A percentile compares a stretch with the other conserved stretches of the same genome.
Evolutionary conservation across 2,113 vertebrate genomes (phyloP).

Genomic region (Otis tarda): DNA sequence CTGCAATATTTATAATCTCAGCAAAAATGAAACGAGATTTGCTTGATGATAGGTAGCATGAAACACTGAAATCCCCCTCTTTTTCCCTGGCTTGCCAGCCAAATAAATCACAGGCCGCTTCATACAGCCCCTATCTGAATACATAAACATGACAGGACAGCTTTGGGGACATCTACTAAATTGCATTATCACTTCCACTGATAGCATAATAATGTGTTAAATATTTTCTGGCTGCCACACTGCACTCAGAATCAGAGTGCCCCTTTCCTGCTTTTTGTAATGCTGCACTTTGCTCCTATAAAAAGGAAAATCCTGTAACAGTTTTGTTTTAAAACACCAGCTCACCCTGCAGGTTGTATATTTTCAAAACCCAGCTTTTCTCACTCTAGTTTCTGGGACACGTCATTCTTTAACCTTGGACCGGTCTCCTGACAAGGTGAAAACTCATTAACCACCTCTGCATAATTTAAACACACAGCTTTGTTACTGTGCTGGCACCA

Average conservation of each 20-base stretch:
- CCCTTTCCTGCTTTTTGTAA: not conserved
- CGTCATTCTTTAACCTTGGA: constrained; percentile 2
- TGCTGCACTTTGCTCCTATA: not conserved
- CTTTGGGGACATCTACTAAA: constrained; percentile 33
- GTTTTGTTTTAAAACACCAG: constrained; percentile 8
- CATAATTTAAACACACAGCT: constrained; percentile 11
- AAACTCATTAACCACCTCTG: constrained; percentile 7
- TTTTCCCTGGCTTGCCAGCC: constrained; percentile 1
- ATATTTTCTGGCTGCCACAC: constrained; percentile 10
- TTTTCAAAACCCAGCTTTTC: constrained; percentile 40
- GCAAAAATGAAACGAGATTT: constrained; percentile 9
- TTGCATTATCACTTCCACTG: constrained; percentile 40
- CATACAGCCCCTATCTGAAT: not conserved
- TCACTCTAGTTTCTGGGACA: constrained; percentile 20
- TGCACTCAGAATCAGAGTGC: not conserved
- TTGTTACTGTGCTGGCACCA: not conserved
- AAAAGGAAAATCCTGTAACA: not conserved
- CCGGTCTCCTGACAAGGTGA: constrained; percentile 17
- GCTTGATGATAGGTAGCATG: not conserved
- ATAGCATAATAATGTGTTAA: constrained; percentile 26
- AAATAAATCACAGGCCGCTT: constrained; percentile 34
- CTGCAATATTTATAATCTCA: not conserved
- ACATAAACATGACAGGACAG: constrained; percentile 13
- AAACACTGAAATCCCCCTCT: not conserved
- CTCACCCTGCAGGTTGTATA: not conserved